These are phyloP conservation scores for Rallus limicola DNA, from an alignment of 2,113 vertebrate genomes.

Conservation along the genomic window DNA sequence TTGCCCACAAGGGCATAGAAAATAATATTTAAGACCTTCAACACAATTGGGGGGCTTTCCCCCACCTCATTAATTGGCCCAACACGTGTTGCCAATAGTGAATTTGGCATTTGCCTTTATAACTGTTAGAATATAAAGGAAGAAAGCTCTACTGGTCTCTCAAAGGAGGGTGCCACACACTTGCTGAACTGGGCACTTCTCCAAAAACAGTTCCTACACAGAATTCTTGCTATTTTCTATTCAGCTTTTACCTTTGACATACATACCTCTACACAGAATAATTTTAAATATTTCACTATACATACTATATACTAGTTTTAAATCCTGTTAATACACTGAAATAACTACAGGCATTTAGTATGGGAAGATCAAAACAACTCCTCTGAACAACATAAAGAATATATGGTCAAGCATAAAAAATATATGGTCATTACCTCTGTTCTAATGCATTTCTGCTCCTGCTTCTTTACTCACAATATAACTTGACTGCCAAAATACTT, in stretches of 20 bases:
- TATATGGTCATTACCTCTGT: neutral
- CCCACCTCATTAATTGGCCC: neutral
- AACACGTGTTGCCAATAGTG: neutral
- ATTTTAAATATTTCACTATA: neutral
- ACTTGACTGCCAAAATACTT: neutral
- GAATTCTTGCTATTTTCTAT: neutral
- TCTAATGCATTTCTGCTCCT: neutral
- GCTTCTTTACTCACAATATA: neutral
- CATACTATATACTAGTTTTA: neutral
- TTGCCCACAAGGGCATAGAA: neutral
- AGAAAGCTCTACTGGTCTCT: neutral
- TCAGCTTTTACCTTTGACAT: neutral
- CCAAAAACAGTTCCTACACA: neutral
- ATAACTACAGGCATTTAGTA: neutral
- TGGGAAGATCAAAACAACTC: neutral
- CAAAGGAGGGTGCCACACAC: neutral
- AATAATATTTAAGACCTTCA: neutral
- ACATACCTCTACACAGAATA: neutral
- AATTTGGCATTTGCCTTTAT: neutral
- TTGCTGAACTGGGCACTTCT: neutral
- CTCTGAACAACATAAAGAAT: neutral
- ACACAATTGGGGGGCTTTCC: neutral
- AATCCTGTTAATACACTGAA: neutral
- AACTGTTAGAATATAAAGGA: neutral
- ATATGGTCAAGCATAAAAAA: neutral